A percentile compares a stretch with the other conserved stretches of the same genome.
phyloP scores from a whole-genome alignment of 2,888 invertebrate species.

The Nemoura dubitans region DNA sequence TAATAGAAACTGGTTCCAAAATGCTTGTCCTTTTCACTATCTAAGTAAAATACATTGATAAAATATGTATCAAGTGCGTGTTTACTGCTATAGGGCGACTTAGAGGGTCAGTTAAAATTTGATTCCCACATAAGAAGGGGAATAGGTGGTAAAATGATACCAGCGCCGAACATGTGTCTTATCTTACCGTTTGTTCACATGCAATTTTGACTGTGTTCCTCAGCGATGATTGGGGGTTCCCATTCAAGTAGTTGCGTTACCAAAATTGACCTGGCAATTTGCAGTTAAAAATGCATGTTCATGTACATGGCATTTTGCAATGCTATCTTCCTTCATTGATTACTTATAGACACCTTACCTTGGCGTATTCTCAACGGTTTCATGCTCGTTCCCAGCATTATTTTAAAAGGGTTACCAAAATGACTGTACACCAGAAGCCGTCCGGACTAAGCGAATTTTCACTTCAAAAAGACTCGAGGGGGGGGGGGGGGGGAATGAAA shows the following conservation, averaged over 20 bases:
- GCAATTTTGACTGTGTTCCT: background rate
- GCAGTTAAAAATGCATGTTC: background rate
- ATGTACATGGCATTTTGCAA: background rate
- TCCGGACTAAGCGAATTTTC: too few species aligned
- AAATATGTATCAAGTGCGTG: slow-evolving; percentile 24
- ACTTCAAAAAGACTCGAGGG: too few species aligned
- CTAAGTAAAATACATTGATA: background rate
- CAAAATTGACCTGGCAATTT: background rate
- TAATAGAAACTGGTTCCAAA: background rate
- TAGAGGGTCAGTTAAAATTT: background rate
- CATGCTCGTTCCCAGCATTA: too few species aligned
- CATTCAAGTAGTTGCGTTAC: background rate
- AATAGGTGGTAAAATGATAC: background rate
- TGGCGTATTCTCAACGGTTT: too few species aligned
- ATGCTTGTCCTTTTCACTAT: background rate
- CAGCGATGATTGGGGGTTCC: too few species aligned
- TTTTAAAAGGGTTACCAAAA: too few species aligned
- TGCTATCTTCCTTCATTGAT: background rate
- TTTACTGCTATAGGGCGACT: background rate
- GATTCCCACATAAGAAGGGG: slow-evolving; percentile 18
- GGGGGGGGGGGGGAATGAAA: too few species aligned
- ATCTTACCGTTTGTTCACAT: background rate
- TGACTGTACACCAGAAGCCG: too few species aligned
- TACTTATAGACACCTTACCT: too few species aligned
- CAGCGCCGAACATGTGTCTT: background rate